Percentiles rank a stretch among this genome's conserved stretches.
Conservation (phyloP, 1,140 invertebrate genomes). For the Temnothorax nylanderi region DNA sequence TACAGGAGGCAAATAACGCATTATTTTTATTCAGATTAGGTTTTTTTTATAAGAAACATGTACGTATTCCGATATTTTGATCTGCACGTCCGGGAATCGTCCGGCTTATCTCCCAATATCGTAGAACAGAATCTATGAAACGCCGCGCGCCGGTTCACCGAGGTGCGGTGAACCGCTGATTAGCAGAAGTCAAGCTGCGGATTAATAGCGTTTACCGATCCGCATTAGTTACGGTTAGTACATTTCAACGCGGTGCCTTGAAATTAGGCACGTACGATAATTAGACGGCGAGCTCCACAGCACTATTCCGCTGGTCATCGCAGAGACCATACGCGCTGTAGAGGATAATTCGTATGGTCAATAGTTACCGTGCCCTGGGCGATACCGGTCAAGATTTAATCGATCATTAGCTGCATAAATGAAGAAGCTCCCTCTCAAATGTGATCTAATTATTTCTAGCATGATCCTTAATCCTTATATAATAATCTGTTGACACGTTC, state of each 20-base stretch:
- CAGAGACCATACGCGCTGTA: slow-evolving; percentile 60
- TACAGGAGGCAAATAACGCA: not conserved
- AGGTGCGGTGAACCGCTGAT: slow-evolving; percentile 54
- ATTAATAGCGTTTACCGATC: slow-evolving; percentile 77
- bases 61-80: not conserved
- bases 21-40: not conserved
- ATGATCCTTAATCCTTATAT: not conserved
- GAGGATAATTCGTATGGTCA: slow-evolving; percentile 71
- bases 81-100: not conserved
- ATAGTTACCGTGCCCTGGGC: slow-evolving; percentile 52
- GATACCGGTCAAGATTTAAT: slow-evolving; percentile 42
- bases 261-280: slow-evolving; percentile 76
- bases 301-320: slow-evolving; percentile 66
- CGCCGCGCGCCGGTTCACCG: slow-evolving; percentile 1
- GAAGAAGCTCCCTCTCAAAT: not conserved
- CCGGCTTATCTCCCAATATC: not conserved
- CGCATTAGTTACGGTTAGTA: slow-evolving; percentile 74
- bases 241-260: slow-evolving; percentile 71
- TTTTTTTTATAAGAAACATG: not conserved
- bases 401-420: slow-evolving; percentile 46
- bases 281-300: slow-evolving; percentile 63
- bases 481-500: not conserved
- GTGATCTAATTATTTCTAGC: not conserved
- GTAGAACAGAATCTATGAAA: slow-evolving; percentile 37
- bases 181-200: slow-evolving; percentile 70